phyloP scores from a whole-genome alignment of 1,140 invertebrate genomes.

The Zaprionus capensis region DNA sequence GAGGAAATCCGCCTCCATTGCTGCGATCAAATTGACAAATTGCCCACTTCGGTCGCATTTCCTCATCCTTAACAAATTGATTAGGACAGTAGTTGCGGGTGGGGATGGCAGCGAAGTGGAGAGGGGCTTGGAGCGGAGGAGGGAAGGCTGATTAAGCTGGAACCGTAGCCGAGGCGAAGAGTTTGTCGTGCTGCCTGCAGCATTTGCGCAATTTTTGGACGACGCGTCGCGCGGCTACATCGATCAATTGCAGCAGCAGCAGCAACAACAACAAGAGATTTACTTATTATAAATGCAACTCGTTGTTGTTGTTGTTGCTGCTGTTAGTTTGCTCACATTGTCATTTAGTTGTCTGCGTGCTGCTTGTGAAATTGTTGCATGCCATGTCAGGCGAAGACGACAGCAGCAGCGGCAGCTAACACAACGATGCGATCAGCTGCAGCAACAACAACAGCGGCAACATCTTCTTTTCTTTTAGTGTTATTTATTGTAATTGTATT shows the following conservation, averaged over 20 bases:
- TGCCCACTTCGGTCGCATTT: slow-evolving; percentile 52
- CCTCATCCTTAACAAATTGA: slow-evolving; percentile 82
- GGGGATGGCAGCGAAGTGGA: background rate
- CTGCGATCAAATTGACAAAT: slow-evolving; percentile 28
- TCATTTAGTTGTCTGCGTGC: slow-evolving; percentile 79
- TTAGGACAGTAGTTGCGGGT: slow-evolving; percentile 64
- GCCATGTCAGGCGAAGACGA: slow-evolving; percentile 59
- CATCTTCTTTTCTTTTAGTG: slow-evolving; percentile 77
- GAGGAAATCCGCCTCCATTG: slow-evolving; percentile 71
- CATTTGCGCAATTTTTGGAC: slow-evolving; percentile 60
- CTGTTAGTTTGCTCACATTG: slow-evolving; percentile 76
- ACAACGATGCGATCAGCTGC: slow-evolving; percentile 57
- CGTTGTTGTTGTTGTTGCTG: slow-evolving; percentile 43
- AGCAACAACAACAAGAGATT: slow-evolving; percentile 35
- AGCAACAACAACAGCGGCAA: slow-evolving; percentile 48
- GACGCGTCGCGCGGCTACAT: slow-evolving; percentile 27
- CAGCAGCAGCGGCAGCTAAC: slow-evolving; percentile 32
- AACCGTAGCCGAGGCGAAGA: slow-evolving; percentile 7
- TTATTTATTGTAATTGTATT: slow-evolving; percentile 61
- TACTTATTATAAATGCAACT: slow-evolving; percentile 74
- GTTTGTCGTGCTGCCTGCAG: slow-evolving; percentile 21
- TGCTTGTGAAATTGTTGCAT: slow-evolving; percentile 81
- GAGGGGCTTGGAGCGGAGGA: background rate
- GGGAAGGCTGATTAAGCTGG: slow-evolving; percentile 58
- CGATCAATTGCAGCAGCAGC: slow-evolving; percentile 53